A percentile compares a stretch with the other conserved stretches of the same genome.
These are phyloP conservation scores for Aphodius granarius DNA, from an alignment of 2,888 invertebrate species.

Conservation along the genomic window DNA sequence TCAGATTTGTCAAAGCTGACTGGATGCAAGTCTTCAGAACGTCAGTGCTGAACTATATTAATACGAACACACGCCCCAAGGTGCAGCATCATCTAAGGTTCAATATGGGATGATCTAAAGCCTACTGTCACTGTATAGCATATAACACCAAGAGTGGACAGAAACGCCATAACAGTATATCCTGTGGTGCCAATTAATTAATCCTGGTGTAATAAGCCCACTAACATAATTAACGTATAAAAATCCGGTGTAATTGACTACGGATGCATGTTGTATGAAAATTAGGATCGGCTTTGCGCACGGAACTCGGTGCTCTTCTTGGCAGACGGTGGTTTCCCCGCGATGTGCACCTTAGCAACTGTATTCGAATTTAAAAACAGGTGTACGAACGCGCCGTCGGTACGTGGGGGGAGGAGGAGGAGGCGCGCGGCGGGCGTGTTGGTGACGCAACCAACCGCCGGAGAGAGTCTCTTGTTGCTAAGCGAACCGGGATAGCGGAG, in stretches of 20 bases:
- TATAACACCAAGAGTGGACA: not conserved
- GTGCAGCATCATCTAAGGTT: too few species aligned
- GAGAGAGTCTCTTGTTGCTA: constrained; percentile 13
- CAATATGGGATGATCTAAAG: too few species aligned
- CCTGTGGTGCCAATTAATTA: not conserved
- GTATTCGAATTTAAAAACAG: constrained; percentile 22
- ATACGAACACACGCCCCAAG: too few species aligned
- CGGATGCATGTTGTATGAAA: not conserved
- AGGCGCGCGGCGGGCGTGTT: not conserved
- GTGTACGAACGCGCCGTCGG: constrained; percentile 7
- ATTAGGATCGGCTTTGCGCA: not conserved
- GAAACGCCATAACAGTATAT: not conserved
- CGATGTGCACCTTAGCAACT: constrained; percentile 25
- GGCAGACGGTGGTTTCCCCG: constrained; percentile 13
- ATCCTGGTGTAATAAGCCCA: not conserved
- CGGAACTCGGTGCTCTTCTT: not conserved
- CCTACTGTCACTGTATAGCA: too few species aligned
- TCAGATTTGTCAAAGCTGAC: too few species aligned
- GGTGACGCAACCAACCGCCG: constrained; percentile 13
- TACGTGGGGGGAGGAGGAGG: not conserved
- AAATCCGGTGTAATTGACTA: not conserved
- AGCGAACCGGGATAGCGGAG: not conserved
- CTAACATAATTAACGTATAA: not conserved
- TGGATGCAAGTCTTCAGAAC: too few species aligned
- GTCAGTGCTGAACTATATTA: too few species aligned